Conservation (phyloP, 2,888 invertebrate genomes). For the Pocota personata region DNA sequence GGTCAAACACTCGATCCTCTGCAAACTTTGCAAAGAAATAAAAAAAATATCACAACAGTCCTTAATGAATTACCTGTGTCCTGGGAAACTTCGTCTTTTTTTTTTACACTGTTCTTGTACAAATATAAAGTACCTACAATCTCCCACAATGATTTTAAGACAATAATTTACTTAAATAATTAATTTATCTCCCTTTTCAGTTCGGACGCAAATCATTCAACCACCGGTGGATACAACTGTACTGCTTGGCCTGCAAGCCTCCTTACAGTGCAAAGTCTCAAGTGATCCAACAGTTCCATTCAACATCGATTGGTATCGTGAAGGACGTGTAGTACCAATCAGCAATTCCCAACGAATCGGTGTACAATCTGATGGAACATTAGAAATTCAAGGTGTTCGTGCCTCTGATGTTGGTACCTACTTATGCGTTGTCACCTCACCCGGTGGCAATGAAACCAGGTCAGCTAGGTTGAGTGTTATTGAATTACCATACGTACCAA, state of each 20-base stretch:
- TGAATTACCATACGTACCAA: constrained; percentile 97
- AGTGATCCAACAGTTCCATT: constrained; percentile 94
- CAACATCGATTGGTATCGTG: constrained; percentile 94
- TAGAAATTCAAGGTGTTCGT: constrained; percentile 94
- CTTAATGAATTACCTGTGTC: no score
- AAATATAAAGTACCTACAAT: no score
- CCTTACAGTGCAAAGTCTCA: constrained; percentile 96
- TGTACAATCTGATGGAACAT: constrained; percentile 91
- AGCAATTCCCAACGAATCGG: constrained; percentile 88
- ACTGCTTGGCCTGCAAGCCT: constrained; percentile 95
- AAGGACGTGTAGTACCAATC: constrained; percentile 87
- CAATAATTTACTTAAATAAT: neutral
- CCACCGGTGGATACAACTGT: constrained; percentile 96
- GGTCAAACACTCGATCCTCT: neutral
- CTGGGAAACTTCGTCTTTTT: no score
- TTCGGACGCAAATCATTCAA: constrained; percentile 95
- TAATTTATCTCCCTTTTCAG: constrained; percentile 83
- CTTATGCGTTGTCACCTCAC: constrained; percentile 93
- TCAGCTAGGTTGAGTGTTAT: constrained; percentile 93
- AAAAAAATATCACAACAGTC: no score
- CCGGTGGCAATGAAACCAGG: constrained; percentile 96
- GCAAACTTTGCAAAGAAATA: no score
- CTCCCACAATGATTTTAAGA: no score
- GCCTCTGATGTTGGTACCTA: constrained; percentile 97
- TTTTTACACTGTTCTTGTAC: no score